phyloP scores from a whole-genome alignment of 2,113 vertebrate genomes.

The Agapornis roseicollis region DNA sequence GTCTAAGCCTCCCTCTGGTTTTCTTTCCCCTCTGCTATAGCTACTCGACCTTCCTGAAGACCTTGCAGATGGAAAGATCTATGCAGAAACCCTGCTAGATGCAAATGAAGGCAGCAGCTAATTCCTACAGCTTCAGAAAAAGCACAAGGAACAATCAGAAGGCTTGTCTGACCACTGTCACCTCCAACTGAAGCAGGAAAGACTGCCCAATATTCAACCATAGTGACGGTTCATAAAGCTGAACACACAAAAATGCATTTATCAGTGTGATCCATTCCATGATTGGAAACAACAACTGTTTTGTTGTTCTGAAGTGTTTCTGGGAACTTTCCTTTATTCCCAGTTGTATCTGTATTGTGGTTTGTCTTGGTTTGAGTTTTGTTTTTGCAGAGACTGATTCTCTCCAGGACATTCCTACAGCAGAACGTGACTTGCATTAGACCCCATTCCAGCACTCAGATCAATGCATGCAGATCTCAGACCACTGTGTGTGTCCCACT shows the following conservation, averaged over 20 bases:
- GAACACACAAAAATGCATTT: neutral
- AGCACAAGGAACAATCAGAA: neutral
- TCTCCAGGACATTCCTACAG: neutral
- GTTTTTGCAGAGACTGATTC: neutral
- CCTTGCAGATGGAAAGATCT: neutral
- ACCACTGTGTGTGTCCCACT: neutral
- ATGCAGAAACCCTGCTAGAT: neutral
- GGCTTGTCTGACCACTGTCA: neutral
- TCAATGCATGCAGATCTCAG: neutral
- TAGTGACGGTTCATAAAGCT: neutral
- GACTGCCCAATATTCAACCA: neutral
- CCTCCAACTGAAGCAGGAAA: neutral
- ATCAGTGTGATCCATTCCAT: neutral
- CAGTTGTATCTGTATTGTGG: neutral
- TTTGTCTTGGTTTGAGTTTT: neutral
- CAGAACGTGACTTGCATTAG: neutral
- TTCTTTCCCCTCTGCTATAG: neutral
- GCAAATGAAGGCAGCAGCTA: neutral
- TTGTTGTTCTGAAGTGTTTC: neutral
- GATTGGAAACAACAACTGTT: neutral
- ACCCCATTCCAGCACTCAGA: neutral
- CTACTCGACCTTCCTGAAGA: neutral
- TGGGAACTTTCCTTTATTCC: slow-evolving; percentile 17
- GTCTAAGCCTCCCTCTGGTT: neutral
- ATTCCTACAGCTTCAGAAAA: neutral